A percentile compares a stretch with the other conserved stretches of the same genome.
phyloP scores from a whole-genome alignment of 2,888 invertebrate species.

The Caenorhabditis imperialis region DNA sequence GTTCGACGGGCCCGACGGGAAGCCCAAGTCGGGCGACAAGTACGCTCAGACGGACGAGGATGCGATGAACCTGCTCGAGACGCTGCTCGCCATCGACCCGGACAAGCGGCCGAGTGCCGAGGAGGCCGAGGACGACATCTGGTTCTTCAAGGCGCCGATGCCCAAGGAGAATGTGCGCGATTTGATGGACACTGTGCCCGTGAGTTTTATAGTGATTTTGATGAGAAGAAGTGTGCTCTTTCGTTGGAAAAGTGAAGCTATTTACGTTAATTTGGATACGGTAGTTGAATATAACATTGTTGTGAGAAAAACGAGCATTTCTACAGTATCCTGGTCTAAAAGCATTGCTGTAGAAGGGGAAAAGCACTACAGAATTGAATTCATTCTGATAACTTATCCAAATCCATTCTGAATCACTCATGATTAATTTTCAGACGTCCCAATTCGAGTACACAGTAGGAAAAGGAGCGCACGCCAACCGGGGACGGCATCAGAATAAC shows the following conservation, averaged over 20 bases:
- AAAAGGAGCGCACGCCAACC: slow-evolving; percentile 71
- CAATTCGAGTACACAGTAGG: slow-evolving; percentile 76
- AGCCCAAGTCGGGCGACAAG: slow-evolving; percentile 3
- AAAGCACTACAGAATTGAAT: too few species aligned
- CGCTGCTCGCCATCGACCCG: slow-evolving; percentile 91
- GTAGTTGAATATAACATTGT: too few species aligned
- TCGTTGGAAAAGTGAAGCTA: too few species aligned
- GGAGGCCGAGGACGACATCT: slow-evolving; percentile 90
- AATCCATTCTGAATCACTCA: too few species aligned
- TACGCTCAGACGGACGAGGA: slow-evolving; percentile 79
- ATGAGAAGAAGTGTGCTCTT: too few species aligned
- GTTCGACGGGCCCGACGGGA: slow-evolving; percentile 80
- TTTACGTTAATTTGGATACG: too few species aligned
- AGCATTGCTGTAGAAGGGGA: too few species aligned
- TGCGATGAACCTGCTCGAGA: slow-evolving; percentile 93
- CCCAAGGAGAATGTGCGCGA: slow-evolving; percentile 82
- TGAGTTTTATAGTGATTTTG: too few species aligned
- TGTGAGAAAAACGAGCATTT: too few species aligned
- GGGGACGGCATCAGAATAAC: slow-evolving; percentile 55
- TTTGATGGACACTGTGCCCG: slow-evolving; percentile 62
- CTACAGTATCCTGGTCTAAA: too few species aligned
- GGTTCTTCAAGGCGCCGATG: slow-evolving; percentile 98
- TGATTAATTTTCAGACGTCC: slow-evolving; percentile 50
- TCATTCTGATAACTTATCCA: too few species aligned
- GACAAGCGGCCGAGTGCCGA: slow-evolving; percentile 90